phyloP scores from a whole-genome alignment of 2,888 invertebrate species.

The Micropterix aruncella region DNA sequence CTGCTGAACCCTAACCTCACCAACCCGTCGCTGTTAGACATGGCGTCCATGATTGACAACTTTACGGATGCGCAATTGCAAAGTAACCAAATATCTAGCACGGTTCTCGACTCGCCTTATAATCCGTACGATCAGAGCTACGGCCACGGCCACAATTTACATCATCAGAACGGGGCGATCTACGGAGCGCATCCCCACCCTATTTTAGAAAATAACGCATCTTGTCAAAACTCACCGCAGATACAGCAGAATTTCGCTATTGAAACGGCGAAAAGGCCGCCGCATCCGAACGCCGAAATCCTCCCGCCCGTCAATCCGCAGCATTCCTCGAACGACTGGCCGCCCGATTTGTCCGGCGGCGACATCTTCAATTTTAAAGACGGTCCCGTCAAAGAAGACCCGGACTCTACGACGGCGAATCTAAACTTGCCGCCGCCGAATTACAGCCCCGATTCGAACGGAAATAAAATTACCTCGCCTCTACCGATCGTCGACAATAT shows the following conservation, averaged over 20 bases:
- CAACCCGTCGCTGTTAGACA: slow-evolving; percentile 49
- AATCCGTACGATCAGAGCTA: slow-evolving; percentile 48
- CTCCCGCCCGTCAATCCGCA: slow-evolving; percentile 12
- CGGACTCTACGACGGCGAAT: slow-evolving; percentile 58
- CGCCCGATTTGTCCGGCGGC: slow-evolving; percentile 30
- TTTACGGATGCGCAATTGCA: slow-evolving; percentile 67
- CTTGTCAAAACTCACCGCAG: slow-evolving; percentile 25
- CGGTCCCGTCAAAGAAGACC: slow-evolving; percentile 54
- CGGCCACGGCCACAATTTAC: slow-evolving; percentile 39
- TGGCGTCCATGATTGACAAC: slow-evolving; percentile 65
- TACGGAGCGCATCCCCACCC: slow-evolving; percentile 39
- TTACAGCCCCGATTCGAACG: slow-evolving; percentile 35
- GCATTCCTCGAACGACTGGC: slow-evolving; percentile 29
- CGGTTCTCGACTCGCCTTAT: slow-evolving; percentile 59
- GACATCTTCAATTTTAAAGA: slow-evolving; percentile 26
- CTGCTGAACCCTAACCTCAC: slow-evolving; percentile 34
- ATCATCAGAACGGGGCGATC: slow-evolving; percentile 48
- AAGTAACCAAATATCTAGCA: slow-evolving; percentile 76
- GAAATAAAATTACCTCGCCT: slow-evolving; percentile 26
- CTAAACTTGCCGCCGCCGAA: slow-evolving; percentile 32
- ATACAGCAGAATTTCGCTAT: slow-evolving; percentile 31
- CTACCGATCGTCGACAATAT: slow-evolving; percentile 23
- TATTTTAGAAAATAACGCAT: slow-evolving; percentile 25
- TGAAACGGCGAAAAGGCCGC: slow-evolving; percentile 30
- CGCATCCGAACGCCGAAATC: slow-evolving; percentile 8